Percentiles rank a stretch among this genome's conserved stretches.
Conservation (phyloP, 1,140 invertebrate species). For the Zophobas morio region DNA sequence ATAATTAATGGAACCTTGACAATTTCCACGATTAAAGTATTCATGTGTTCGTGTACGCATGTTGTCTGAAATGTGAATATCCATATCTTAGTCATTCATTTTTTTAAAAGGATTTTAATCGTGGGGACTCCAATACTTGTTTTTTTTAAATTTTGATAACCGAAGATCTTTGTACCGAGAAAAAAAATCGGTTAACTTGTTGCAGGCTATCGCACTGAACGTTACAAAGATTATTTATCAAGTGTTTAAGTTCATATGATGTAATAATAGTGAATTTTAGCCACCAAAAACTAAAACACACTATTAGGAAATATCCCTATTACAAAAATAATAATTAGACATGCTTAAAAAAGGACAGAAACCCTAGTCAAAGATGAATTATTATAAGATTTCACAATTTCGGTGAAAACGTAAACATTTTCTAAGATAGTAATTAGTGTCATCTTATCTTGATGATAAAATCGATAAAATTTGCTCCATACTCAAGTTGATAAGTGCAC, state of each 20-base stretch:
- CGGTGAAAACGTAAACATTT: conserved; percentile 1
- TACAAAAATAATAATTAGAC: conserved; percentile 7
- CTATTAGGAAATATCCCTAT: not conserved
- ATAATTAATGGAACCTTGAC: conserved; percentile 44
- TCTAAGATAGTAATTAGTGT: conserved; percentile 11
- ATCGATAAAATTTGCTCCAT: not conserved
- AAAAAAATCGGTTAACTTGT: too few species aligned
- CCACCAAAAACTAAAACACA: too few species aligned
- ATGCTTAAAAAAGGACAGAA: not conserved
- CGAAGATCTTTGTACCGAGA: conserved; percentile 11
- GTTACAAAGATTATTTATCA: too few species aligned
- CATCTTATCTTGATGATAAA: conserved; percentile 17
- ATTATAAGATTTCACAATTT: not conserved
- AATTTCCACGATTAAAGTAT: conserved; percentile 40
- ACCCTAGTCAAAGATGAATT: not conserved
- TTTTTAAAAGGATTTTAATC: conserved; percentile 29
- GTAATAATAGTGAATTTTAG: too few species aligned
- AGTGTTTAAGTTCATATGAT: too few species aligned
- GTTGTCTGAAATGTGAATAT: conserved; percentile 10
- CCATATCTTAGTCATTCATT: conserved; percentile 25
- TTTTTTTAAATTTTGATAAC: conserved; percentile 27
- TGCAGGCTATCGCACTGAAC: too few species aligned
- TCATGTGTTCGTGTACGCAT: conserved; percentile 4
- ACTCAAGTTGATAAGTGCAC: not conserved
- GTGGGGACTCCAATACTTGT: conserved; percentile 27